Conservation (phyloP, 2,888 invertebrate genomes). For the Pasiphila rectangulata region DNA sequence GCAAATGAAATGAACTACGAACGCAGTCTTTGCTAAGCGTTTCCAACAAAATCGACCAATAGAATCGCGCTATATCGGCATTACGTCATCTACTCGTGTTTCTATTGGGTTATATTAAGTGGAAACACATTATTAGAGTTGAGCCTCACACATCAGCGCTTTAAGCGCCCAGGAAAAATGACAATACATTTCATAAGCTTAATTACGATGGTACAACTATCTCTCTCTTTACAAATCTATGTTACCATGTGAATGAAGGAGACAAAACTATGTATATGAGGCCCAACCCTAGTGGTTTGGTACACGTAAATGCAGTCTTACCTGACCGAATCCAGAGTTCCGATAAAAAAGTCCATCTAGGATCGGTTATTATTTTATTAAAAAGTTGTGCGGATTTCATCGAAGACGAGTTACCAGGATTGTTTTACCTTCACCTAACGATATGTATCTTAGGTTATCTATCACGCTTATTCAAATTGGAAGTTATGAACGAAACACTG, state of each 20-base stretch:
- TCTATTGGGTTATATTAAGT: not conserved
- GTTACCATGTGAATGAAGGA: too few species aligned
- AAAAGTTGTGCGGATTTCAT: slow-evolving; percentile 66
- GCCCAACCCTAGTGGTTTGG: slow-evolving; percentile 4
- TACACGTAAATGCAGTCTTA: slow-evolving; percentile 12
- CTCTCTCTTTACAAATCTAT: not conserved
- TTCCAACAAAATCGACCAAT: slow-evolving; percentile 4
- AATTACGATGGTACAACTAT: too few species aligned
- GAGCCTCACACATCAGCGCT: not conserved
- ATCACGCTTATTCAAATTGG: slow-evolving; percentile 31
- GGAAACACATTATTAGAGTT: not conserved
- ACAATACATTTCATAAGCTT: too few species aligned
- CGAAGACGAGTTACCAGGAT: slow-evolving; percentile 40
- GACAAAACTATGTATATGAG: not conserved
- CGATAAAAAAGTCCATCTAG: slow-evolving; percentile 33
- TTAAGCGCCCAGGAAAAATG: too few species aligned
- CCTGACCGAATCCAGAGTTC: slow-evolving; percentile 44
- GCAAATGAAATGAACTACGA: not conserved
- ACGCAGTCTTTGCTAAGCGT: not conserved
- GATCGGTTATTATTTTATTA: slow-evolving; percentile 50
- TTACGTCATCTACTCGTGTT: not conserved
- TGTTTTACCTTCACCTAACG: slow-evolving; percentile 44
- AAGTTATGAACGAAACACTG: slow-evolving; percentile 4
- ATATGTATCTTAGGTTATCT: slow-evolving; percentile 57
- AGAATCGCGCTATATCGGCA: not conserved